phyloP scores from a whole-genome alignment of 1,140 invertebrate species.

The Drosophila ohnishii region DNA sequence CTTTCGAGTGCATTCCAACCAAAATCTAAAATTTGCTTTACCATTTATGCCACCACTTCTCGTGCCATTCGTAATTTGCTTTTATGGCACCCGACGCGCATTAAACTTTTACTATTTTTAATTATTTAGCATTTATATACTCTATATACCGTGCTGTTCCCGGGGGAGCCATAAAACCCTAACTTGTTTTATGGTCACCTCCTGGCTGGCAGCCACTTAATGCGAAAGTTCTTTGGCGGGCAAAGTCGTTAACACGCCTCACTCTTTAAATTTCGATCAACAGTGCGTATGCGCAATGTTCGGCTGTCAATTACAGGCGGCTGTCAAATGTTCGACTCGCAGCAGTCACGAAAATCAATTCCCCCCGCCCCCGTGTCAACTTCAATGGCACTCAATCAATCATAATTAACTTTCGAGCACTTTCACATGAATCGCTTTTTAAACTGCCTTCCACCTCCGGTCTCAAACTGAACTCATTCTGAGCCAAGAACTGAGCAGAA shows the following conservation, averaged over 20 bases:
- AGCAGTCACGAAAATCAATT: conserved; percentile 65
- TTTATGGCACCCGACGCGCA: conserved; percentile 45
- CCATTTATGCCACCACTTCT: conserved; percentile 41
- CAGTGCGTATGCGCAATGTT: conserved; percentile 60
- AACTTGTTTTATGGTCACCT: conserved; percentile 23
- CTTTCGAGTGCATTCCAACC: not conserved
- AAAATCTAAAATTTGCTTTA: conserved; percentile 34
- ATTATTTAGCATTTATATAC: conserved; percentile 54
- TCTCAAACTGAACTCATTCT: not conserved
- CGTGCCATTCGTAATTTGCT: conserved; percentile 36
- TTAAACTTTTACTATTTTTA: conserved; percentile 71
- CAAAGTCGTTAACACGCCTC: conserved; percentile 26
- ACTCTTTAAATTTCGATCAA: conserved; percentile 49
- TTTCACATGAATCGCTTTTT: conserved; percentile 60
- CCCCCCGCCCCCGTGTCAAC: conserved; percentile 40
- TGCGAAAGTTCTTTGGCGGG: conserved; percentile 16
- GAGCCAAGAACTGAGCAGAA: conserved; percentile 4
- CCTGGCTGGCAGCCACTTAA: conserved; percentile 7
- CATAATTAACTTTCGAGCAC: conserved; percentile 72
- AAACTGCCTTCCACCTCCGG: conserved; percentile 36
- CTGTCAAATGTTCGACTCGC: conserved; percentile 53
- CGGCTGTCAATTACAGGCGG: conserved; percentile 63
- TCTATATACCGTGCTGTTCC: conserved; percentile 28
- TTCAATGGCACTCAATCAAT: conserved; percentile 74
- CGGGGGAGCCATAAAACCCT: conserved; percentile 46